phyloP scores from a whole-genome alignment of 2,888 invertebrate genomes.

The Mycalesis mineus region DNA sequence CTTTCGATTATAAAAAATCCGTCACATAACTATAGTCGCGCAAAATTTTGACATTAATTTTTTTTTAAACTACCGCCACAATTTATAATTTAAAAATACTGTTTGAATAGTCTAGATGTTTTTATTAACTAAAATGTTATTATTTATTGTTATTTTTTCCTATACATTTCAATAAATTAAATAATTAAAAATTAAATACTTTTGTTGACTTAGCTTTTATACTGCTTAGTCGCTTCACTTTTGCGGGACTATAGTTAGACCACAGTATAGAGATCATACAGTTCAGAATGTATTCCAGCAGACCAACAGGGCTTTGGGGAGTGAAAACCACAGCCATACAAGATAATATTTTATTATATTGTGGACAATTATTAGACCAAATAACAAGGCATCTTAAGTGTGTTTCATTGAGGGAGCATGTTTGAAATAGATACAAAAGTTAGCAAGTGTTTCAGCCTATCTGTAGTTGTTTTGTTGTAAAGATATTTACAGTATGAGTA shows the following conservation, averaged over 20 bases:
- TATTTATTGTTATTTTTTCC: background rate
- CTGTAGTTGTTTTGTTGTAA: no score
- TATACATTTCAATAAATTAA: background rate
- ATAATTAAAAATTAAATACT: background rate
- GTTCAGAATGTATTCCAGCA: background rate
- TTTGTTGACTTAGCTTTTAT: background rate
- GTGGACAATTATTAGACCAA: no score
- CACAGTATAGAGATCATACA: background rate
- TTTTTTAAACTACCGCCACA: background rate
- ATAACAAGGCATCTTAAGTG: no score
- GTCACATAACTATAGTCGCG: slow-evolving; percentile 15
- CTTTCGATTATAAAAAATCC: slow-evolving; percentile 25
- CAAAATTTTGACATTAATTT: slow-evolving; percentile 1
- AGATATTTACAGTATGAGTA: no score
- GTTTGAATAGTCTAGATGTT: background rate
- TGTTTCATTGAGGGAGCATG: no score
- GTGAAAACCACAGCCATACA: no score
- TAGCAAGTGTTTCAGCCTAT: no score
- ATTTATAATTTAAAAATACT: background rate
- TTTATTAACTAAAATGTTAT: no score
- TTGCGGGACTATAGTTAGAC: slow-evolving; percentile 2
- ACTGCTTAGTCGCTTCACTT: background rate
- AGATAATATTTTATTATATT: no score
- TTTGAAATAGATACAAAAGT: no score
- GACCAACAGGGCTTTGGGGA: background rate